Evolutionary conservation across 2,797 vertebrate species (phyloP), one percentile per base, ranked within the genome.

Genomic region (Microctenopoma stevenorrisi): DNA sequence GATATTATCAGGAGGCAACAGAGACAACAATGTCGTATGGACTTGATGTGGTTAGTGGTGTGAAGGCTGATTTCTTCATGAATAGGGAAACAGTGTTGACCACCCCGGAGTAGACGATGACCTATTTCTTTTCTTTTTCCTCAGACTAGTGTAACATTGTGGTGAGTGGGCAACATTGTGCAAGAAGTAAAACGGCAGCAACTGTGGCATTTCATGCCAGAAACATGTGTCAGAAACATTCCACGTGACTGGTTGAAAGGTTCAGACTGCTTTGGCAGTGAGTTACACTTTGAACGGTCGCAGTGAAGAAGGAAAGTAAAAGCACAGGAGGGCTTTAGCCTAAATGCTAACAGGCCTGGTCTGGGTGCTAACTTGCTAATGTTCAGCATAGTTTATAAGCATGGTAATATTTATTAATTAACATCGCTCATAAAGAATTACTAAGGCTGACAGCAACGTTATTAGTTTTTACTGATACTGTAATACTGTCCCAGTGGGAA

Each of bases 61-160:
- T 14, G 40, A 57, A 44, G 4, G 44, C 43, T 18, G 0, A 65
- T n/a, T 55, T 35, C 18, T 40, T 0, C 7, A 58, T 40, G 12
- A 18, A 14, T 12, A 22, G 28, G 12, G 3, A 51, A 52, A 67
- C 25, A 14, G 18, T 60, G 33, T n/a, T 16, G 33, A 26, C 16
- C 7, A 16, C 22, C 7, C 16, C 16, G 25, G 26, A 64, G 13
- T 0, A 7, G 9, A 43, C 6, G 2, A 7, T 26, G 67, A 58
- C 18, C 13, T 51, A 15, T 51, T 68, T 66, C 18, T 72, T 40
- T 43, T 58, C 5, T 59, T 53, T 70, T 33, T 63, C 18, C 42
- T 14, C 18, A 1, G 43, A 51, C 18, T 42, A 46, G 15, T 33
- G 5, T 11, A 68, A 40, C 28, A 16, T 16, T 62, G 57, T 65